Evolutionary conservation across 2,888 invertebrate species (phyloP), one percentile per base, ranked within the genome.

Genomic region (Pediacus dermestoides): DNA sequence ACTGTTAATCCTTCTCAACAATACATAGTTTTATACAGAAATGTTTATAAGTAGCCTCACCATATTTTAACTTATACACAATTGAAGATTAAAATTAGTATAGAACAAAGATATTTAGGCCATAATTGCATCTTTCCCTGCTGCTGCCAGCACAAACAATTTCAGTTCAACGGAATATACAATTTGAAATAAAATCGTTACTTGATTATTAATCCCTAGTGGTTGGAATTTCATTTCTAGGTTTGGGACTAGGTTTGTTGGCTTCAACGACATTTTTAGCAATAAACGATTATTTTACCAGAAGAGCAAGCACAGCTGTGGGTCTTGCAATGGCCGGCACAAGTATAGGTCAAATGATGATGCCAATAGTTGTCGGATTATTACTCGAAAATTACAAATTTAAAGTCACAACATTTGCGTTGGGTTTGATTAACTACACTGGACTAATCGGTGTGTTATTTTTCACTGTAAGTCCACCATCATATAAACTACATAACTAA

Each of bases 291-390:
- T 86, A 85, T 64, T 87, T 86, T 59, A 77, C 73, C 39, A 71
- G 72, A 38, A 77, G 72, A 60, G 79, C 82, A 52, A 81, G 81
- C 42, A 74, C 80, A 23, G 86, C 86, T n/a, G 83, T 85, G 36
- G 85, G 85, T 1, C 70, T 85, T 16, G 80, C 85, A 0, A 76
- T 85, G 70, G 83, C 83, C 14, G 86, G 86, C 37, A 84, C 85
- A 46, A 84, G 85, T 42, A 66, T 85, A 14, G 86, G 86, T 2
- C 84, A 85, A 63, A 81, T 84, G 64, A 61, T 83, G 42, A 80
- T 86, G 75, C 86, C 86, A 2, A 82, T 82, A 57, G 70, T 84
- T 48, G 80, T 85, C 38, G 72, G 79, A 30, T 74, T 76, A 55
- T 74, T 85, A 30, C 64, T 85, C 45, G 77, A 78, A 47, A 70